Base-by-base conservation (phyloP, 2,113 vertebrate genomes). In the Silurus meridionalis region DNA sequence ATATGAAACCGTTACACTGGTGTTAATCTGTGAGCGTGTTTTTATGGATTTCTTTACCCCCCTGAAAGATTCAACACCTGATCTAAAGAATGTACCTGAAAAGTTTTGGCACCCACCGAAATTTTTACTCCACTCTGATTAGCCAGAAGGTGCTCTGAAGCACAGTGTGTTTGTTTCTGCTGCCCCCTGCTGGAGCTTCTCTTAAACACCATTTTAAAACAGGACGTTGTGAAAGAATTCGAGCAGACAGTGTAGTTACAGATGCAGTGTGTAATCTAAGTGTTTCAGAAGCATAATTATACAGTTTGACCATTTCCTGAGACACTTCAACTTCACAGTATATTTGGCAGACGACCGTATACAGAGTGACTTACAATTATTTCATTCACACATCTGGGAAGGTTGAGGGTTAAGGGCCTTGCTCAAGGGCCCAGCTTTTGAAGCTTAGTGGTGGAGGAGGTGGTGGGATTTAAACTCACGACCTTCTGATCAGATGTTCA, bases 101-200 rank as follows among this genome's bases (percentile, higher is more conserved):
- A 75, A 75, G 48, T 75, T 53, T 5, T 53, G 19, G 50, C 72
- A 23, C 48, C n/a, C 48, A n/a, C 60, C 17, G 6, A 2, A 6
- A 23, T 63, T 58, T 58, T 58, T 17, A 58, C 67, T 69, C 13
- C 25, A 69, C 67, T 69, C 28, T 7, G 64, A 67, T 37, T 15
- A 17, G 46, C 5, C 37, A 50, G 8, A 74, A 19, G 8, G 17
- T 50, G 19, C 71, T 74, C 46, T 69, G 14, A 67, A 21, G 15
- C 2, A 4, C 19, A 10, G 46, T 50, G 11, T 15, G 48, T 28
- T 25, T 63, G 9, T 72, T 83, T 84, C 63, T 86, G 74, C 86
- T 84, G 67, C 60, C 84, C 84, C 86, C 89, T 89, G 17, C 37
- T 88, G 86, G 61, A 69, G 8, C 5, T 4, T 46, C 15, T 25